phyloP scores from a whole-genome alignment of 2,888 invertebrate genomes.

The Brassicogethes aeneus region DNA sequence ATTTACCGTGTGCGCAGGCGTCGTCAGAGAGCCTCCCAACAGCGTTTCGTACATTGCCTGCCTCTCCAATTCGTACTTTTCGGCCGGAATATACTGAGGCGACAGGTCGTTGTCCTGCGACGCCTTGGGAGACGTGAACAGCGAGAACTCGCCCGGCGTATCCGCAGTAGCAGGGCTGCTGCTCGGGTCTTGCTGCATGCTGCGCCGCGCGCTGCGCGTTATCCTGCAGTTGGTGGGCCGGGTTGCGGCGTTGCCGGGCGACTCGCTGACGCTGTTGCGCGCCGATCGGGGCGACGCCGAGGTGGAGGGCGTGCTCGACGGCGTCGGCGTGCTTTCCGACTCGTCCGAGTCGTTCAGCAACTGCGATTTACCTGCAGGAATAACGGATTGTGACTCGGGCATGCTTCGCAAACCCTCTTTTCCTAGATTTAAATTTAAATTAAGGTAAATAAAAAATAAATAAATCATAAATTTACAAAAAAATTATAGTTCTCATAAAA shows the following conservation, averaged over 20 bases:
- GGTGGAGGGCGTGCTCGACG: conserved; percentile 48
- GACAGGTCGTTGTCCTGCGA: conserved; percentile 34
- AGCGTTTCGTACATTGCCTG: conserved; percentile 10
- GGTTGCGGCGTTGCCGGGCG: no score
- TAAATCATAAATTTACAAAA: no score
- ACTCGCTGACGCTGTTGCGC: conserved; percentile 27
- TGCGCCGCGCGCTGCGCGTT: conserved; percentile 38
- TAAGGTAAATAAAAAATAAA: no score
- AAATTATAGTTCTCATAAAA: no score
- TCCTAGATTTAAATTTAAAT: no score
- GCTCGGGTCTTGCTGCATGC: conserved; percentile 39
- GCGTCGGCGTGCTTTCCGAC: conserved; percentile 41
- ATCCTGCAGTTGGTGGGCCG: conserved; percentile 34
- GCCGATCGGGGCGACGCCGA: conserved; percentile 41
- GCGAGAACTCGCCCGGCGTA: conserved; percentile 29
- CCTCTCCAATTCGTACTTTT: conserved; percentile 41
- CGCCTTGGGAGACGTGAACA: conserved; percentile 32
- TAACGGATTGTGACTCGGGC: no score
- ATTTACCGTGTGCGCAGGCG: no score
- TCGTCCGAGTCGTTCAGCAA: conserved; percentile 43
- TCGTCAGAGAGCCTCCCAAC: background rate
- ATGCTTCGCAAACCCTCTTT: background rate
- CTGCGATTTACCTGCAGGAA: conserved; percentile 41
- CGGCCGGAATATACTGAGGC: conserved; percentile 41
- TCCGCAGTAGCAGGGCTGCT: conserved; percentile 38